Conservation (phyloP, 2,113 vertebrate genomes). For the Colaptes auratus region DNA sequence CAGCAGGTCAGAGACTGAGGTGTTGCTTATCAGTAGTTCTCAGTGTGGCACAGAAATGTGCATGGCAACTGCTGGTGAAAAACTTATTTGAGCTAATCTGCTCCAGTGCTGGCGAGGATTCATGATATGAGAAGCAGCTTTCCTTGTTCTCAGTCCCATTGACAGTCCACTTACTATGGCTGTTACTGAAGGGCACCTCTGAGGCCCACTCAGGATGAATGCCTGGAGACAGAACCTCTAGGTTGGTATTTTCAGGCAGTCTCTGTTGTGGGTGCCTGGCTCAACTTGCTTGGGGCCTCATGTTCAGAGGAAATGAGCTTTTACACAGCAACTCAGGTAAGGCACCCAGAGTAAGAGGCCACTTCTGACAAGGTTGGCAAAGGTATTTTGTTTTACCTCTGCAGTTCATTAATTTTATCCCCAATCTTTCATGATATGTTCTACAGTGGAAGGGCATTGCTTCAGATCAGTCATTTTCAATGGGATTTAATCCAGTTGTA, state of each 20-base stretch:
- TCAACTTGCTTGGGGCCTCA: not conserved
- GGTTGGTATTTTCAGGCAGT: not conserved
- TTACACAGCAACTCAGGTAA: not conserved
- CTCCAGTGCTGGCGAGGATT: not conserved
- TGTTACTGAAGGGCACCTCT: not conserved
- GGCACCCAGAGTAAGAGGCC: not conserved
- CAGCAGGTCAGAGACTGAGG: not conserved
- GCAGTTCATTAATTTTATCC: constrained; percentile 19
- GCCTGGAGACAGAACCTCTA: not conserved
- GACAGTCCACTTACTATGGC: not conserved
- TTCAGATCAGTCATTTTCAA: constrained; percentile 33
- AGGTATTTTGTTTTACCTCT: constrained; percentile 36
- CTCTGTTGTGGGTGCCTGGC: not conserved
- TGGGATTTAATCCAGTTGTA: constrained; percentile 6
- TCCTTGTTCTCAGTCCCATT: not conserved
- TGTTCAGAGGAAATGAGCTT: not conserved
- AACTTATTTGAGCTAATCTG: not conserved
- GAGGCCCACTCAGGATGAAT: not conserved
- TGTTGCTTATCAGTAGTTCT: not conserved
- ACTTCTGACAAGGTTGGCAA: not conserved
- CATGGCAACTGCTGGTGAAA: not conserved
- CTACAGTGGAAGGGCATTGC: constrained; percentile 15
- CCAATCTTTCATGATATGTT: constrained; percentile 21
- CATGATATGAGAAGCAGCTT: not conserved
- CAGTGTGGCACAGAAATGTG: not conserved